phyloP scores from a whole-genome alignment of 2,113 vertebrate species.

The Thryonomys swinderianus region DNA sequence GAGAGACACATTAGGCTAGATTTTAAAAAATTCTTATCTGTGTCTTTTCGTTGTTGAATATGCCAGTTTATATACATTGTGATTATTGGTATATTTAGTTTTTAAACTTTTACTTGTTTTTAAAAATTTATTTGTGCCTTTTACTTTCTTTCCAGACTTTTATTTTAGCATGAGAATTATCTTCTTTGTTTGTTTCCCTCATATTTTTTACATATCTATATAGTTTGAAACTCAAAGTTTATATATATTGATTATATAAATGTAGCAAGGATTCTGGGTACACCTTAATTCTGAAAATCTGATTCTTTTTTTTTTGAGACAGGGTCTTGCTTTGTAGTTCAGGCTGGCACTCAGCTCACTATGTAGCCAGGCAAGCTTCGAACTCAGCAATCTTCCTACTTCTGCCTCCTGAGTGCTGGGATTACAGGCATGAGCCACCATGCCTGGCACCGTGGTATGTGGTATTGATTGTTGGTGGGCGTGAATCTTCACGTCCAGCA shows the following conservation, averaged over 20 bases:
- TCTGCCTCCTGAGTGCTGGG: too few relatives aligned
- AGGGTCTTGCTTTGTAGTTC: too few relatives aligned
- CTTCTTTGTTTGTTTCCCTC: not conserved
- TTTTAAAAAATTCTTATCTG: not conserved
- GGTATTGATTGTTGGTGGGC: too few relatives aligned
- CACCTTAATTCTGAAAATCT: not conserved
- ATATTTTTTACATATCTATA: not conserved
- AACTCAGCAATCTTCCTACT: too few relatives aligned
- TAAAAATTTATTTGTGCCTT: not conserved
- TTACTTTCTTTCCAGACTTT: not conserved
- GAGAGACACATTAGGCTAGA: not conserved
- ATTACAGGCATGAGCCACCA: too few relatives aligned
- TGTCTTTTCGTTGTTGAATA: not conserved
- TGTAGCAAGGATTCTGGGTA: not conserved
- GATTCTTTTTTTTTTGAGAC: too few relatives aligned
- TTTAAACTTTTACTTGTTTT: slow-evolving; percentile 18
- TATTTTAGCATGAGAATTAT: not conserved
- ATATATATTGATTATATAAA: not conserved
- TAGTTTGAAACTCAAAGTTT: not conserved
- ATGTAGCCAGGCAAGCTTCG: too few relatives aligned
- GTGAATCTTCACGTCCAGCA: too few relatives aligned
- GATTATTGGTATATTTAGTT: not conserved
- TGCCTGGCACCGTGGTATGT: too few relatives aligned
- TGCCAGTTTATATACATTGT: not conserved
- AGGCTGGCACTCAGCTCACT: too few relatives aligned